Conservation (phyloP, 2,113 vertebrate genomes). For the Struthio camelus region DNA sequence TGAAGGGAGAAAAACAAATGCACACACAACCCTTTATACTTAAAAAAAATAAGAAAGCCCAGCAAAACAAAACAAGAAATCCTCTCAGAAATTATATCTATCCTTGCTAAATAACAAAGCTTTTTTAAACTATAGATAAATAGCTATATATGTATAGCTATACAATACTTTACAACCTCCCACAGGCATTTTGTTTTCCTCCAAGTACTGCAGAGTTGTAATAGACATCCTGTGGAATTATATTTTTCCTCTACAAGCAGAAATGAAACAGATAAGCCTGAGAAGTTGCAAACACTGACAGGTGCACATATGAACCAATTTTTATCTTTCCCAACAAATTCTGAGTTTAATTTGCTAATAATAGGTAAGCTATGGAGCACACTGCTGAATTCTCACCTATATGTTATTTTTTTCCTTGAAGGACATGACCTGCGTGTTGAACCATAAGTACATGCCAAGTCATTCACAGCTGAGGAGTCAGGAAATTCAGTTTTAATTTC, state of each 20-base stretch:
- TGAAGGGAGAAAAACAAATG: neutral
- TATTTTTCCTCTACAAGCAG: neutral
- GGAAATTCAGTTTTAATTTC: slow-evolving; percentile 58
- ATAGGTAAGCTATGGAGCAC: neutral
- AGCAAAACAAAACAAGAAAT: no score
- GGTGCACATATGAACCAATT: neutral
- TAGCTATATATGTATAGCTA: neutral
- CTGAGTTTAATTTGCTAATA: neutral
- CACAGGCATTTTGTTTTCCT: neutral
- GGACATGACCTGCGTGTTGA: neutral
- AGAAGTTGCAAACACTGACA: neutral
- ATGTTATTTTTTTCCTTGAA: neutral
- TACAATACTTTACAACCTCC: neutral
- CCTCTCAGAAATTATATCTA: neutral
- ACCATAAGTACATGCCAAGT: neutral
- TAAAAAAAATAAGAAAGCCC: neutral
- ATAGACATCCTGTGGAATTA: neutral
- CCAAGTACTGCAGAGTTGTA: neutral
- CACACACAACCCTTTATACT: neutral
- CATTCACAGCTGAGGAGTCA: slow-evolving; percentile 33
- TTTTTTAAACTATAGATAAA: neutral
- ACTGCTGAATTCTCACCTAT: neutral
- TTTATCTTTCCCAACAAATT: neutral
- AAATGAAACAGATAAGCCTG: neutral
- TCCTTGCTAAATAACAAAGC: neutral